Percentiles rank a stretch among this genome's conserved stretches.
phyloP scores from a whole-genome alignment of 53 echinoderm and acorn worm genomes.

The Apostichopus leukothele region DNA sequence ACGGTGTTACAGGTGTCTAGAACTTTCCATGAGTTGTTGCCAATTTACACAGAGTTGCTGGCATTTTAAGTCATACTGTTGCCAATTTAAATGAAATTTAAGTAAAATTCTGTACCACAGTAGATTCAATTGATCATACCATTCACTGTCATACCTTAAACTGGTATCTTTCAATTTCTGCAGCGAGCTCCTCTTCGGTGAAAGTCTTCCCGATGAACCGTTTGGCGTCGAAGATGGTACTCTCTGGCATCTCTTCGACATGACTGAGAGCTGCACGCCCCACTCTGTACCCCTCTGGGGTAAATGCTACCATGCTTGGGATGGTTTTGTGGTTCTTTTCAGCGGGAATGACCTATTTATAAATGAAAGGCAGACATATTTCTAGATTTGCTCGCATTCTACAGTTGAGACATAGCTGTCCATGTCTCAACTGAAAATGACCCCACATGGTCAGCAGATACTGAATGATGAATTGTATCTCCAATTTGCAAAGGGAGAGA shows the following conservation, averaged over 20 bases:
- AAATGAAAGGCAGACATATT: background rate
- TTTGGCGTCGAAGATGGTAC: constrained; percentile 74
- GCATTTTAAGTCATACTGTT: too few species aligned
- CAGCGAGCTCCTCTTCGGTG: constrained; percentile 53
- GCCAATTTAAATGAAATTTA: too few species aligned
- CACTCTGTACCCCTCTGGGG: constrained; percentile 59
- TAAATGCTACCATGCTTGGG: constrained; percentile 82
- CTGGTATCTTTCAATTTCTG: constrained; percentile 69
- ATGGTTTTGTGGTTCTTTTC: constrained; percentile 61
- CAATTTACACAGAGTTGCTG: too few species aligned
- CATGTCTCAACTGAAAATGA: background rate
- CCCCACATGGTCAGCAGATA: background rate
- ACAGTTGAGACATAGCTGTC: background rate
- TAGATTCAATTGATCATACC: too few species aligned
- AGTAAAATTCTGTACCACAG: too few species aligned
- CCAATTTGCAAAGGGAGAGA: too few species aligned
- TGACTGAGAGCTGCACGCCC: constrained; percentile 69
- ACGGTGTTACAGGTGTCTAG: too few species aligned
- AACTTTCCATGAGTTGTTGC: too few species aligned
- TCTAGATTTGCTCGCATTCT: background rate
- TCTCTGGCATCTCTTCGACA: constrained; percentile 65
- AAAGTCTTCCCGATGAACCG: constrained; percentile 83
- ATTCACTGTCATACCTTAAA: constrained; percentile 56
- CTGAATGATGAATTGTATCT: background rate
- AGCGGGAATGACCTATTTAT: constrained; percentile 61